Evolutionary conservation across 2,113 vertebrate species (phyloP).

Genomic region (Phoxinus phoxinus): DNA sequence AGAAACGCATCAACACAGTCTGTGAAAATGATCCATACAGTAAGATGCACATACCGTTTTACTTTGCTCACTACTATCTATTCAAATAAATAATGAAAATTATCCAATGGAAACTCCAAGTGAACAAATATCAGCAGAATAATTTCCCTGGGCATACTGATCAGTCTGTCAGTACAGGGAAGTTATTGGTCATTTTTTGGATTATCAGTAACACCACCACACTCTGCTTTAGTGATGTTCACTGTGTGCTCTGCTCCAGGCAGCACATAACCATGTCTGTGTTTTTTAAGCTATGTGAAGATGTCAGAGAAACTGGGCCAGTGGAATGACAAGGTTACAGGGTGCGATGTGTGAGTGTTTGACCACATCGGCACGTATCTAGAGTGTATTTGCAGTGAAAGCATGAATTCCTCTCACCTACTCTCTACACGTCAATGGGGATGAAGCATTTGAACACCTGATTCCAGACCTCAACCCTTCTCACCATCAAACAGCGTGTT

Average conservation of each 20-base stretch:
- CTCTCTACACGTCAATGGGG: neutral
- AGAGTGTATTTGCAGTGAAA: constrained; percentile 63
- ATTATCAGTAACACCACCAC: neutral
- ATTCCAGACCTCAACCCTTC: neutral
- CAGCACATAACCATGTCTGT: constrained; percentile 25
- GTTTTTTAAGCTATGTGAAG: constrained; percentile 87
- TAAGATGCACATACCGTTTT: neutral
- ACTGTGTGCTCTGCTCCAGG: neutral
- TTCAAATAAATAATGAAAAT: neutral
- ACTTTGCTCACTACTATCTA: neutral
- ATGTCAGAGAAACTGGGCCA: constrained; percentile 85
- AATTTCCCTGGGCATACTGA: neutral
- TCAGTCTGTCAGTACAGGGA: neutral
- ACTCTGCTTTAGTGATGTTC: neutral
- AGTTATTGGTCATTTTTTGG: neutral
- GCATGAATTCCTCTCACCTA: constrained; percentile 41
- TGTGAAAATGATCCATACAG: neutral
- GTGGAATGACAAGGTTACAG: constrained; percentile 86
- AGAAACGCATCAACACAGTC: too few species aligned
- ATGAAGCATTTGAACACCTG: neutral
- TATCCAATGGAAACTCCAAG: neutral
- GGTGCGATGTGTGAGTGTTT: constrained; percentile 85
- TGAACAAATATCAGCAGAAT: neutral
- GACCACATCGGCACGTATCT: neutral
- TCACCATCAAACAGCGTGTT: neutral